Evolutionary conservation across 1,140 invertebrate genomes (phyloP).

Genomic region (Drosophila grimshawi): DNA sequence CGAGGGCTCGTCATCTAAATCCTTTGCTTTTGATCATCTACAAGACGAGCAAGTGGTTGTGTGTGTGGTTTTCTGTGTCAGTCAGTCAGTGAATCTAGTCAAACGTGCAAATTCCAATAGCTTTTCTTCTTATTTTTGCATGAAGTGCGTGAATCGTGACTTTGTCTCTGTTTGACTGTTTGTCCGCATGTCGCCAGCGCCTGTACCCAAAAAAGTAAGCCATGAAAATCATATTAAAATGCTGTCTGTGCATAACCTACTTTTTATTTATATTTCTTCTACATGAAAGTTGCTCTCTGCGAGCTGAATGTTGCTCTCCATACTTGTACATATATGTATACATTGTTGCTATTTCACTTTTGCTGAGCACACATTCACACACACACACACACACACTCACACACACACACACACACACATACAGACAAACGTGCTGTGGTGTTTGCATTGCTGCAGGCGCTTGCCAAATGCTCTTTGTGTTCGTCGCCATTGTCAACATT

Average conservation of each 20-base stretch:
- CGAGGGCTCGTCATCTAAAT: neutral
- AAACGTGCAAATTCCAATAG: constrained; percentile 12
- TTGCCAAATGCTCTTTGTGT: constrained; percentile 80
- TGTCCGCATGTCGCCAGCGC: constrained; percentile 26
- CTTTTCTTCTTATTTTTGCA: constrained; percentile 12
- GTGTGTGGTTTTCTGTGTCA: constrained; percentile 40
- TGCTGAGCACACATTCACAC: constrained; percentile 63
- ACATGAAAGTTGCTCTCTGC: constrained; percentile 16
- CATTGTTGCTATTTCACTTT: constrained; percentile 77
- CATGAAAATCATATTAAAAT: constrained; percentile 81
- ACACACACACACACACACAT: constrained; percentile 8
- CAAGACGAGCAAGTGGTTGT: constrained; percentile 31
- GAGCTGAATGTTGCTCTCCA: constrained; percentile 22
- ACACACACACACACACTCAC: constrained; percentile 13
- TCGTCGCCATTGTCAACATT: constrained; percentile 75
- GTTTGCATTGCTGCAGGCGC: constrained; percentile 72
- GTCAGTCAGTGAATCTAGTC: constrained; percentile 33
- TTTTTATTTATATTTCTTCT: constrained; percentile 63
- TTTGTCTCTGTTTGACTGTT: neutral
- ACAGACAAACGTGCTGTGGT: constrained; percentile 23
- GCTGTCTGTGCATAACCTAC: constrained; percentile 77
- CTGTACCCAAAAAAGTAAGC: constrained; percentile 52
- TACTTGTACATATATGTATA: constrained; percentile 27
- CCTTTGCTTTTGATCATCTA: constrained; percentile 1
- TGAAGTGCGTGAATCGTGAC: constrained; percentile 19